phyloP scores from a whole-genome alignment of 2,888 invertebrate genomes.

The Lymantria monacha region DNA sequence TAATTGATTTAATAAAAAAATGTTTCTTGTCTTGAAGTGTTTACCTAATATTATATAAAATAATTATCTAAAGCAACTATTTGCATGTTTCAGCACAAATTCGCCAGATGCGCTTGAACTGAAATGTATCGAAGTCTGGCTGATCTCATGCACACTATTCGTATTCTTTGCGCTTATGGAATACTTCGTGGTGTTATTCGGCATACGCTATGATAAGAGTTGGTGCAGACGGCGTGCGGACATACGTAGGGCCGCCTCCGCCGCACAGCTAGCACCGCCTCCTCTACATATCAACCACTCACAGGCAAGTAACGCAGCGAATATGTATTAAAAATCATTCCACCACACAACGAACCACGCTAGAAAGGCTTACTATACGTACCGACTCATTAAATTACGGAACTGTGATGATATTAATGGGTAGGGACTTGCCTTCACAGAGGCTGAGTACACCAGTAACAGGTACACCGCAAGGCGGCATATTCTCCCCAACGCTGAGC shows the following conservation, averaged over 20 bases:
- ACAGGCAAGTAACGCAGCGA: constrained; percentile 50
- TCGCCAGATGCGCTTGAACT: constrained; percentile 84
- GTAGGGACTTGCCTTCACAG: constrained; percentile 45
- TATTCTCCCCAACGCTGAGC: constrained; percentile 71
- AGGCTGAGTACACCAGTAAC: constrained; percentile 73
- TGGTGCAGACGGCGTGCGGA: constrained; percentile 79
- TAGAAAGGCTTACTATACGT: background rate
- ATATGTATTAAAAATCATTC: constrained; percentile 18
- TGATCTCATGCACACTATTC: constrained; percentile 85
- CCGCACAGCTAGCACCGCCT: constrained; percentile 70
- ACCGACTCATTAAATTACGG: background rate
- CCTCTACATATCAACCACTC: constrained; percentile 71
- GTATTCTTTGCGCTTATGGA: constrained; percentile 84
- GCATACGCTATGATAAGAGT: constrained; percentile 85
- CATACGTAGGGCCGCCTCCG: constrained; percentile 66
- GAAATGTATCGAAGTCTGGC: constrained; percentile 85
- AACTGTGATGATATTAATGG: constrained; percentile 9
- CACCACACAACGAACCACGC: constrained; percentile 27
- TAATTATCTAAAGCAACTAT: too few relatives aligned
- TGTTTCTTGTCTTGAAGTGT: too few relatives aligned
- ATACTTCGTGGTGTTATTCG: constrained; percentile 85
- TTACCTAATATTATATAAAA: too few relatives aligned
- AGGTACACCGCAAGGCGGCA: constrained; percentile 71
- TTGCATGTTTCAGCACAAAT: constrained; percentile 77
- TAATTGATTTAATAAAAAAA: too few relatives aligned